These are phyloP conservation scores for Melopsittacus undulatus DNA, from an alignment of 2,797 vertebrate genomes.

Conservation along the genomic window DNA sequence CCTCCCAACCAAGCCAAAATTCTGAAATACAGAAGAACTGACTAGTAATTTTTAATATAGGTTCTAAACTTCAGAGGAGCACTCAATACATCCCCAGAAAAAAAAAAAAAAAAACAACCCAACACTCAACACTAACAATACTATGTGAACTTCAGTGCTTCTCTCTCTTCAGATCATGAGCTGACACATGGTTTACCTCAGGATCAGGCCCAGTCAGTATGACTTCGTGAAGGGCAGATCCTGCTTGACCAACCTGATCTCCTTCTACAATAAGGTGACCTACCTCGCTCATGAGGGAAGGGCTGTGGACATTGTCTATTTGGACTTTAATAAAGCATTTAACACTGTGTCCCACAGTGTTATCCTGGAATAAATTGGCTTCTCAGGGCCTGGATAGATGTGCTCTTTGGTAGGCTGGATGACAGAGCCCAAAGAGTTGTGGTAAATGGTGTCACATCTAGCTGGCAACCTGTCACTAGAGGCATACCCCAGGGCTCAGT, in stretches of 20 bases:
- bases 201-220: neutral
- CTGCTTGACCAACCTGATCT: neutral
- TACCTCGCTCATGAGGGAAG: too few species aligned
- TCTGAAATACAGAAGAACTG: neutral
- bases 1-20: neutral
- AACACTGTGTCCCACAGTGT: too few species aligned
- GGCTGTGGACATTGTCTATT: too few species aligned
- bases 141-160: neutral
- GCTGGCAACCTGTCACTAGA: too few species aligned
- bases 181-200: rapidly evolving
- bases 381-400: too few species aligned
- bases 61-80: neutral
- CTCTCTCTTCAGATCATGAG: neutral
- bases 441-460: too few species aligned
- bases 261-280: too few species aligned
- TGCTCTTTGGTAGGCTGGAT: too few species aligned
- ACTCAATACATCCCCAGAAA: neutral
- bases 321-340: too few species aligned
- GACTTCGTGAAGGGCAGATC: neutral
- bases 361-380: too few species aligned
- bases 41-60: neutral
- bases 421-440: too few species aligned
- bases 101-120: neutral
- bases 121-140: rapidly evolving
- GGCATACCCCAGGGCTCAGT: too few species aligned